phyloP scores from a whole-genome alignment of 1,140 invertebrate species.

The Euura saliciscinereae region DNA sequence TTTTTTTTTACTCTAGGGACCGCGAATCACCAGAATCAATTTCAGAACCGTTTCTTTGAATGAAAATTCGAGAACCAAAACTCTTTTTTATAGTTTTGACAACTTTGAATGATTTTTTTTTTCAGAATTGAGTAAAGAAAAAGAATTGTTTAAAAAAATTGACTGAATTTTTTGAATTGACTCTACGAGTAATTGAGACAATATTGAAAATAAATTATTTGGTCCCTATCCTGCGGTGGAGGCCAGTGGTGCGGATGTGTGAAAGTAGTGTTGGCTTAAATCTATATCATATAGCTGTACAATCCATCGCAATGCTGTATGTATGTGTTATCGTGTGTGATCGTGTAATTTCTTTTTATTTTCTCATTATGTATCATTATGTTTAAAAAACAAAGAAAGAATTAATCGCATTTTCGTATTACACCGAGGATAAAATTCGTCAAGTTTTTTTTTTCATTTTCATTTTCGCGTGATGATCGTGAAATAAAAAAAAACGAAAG shows the following conservation, averaged over 20 bases:
- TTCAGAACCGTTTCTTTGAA: too few species aligned
- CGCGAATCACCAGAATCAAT: too few species aligned
- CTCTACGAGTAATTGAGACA: not conserved
- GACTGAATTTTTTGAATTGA: too few species aligned
- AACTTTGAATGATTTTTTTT: too few species aligned
- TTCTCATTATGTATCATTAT: not conserved
- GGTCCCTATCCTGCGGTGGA: constrained; percentile 45
- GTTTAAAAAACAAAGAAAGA: too few species aligned
- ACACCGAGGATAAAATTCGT: not conserved
- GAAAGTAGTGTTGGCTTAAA: constrained; percentile 41
- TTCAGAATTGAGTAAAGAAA: too few species aligned
- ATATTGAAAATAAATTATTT: constrained; percentile 22
- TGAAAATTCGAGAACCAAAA: too few species aligned
- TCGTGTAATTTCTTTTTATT: constrained; percentile 33
- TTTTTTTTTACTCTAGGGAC: not conserved
- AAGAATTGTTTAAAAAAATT: too few species aligned
- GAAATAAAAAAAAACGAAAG: too few species aligned
- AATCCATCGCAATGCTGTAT: constrained; percentile 51
- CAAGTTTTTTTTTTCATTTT: not conserved
- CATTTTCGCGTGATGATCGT: too few species aligned
- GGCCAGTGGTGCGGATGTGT: constrained; percentile 41
- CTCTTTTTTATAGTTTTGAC: too few species aligned
- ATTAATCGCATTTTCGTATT: too few species aligned
- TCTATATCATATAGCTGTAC: constrained; percentile 53
- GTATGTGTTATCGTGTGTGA: constrained; percentile 17